Base-by-base conservation (phyloP, 2,888 invertebrate genomes). In the Azorinus chamasolen region DNA sequence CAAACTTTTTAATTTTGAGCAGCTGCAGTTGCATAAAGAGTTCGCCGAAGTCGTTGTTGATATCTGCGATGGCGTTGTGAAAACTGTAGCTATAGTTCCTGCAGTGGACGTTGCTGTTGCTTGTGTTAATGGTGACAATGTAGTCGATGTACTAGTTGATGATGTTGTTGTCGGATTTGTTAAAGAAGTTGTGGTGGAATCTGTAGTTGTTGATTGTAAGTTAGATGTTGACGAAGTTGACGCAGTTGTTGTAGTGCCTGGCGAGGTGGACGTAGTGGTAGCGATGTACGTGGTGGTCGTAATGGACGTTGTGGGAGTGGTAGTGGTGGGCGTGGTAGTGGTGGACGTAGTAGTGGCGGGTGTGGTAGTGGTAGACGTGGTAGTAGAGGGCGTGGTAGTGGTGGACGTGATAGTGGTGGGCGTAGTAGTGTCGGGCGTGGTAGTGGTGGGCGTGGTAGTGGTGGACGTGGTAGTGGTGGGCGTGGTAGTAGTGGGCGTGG, bases 141-240 rank as follows among this genome's bases (percentile, higher is more conserved):
- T 64, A 37, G 64, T 64, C 16, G 64, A 54, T 37, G 64, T 64
- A 54, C 39, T 64, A 32, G 64, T 22, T 22, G 64, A 54, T 37
- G 64, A 37, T 10, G 64, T 39, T 57, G 65, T 65, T 43, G 57
- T 57, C 43, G 65, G n/a, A 58, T 55, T 45, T 57, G 65, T 58
- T 3, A 43, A 41, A 58, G 58, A 18, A 58, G 45, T 43, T 6
- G 58, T 43, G 18, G 45, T n/a, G 53, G 68, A 57, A 55, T 41
- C 41, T 43, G 58, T 41, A 10, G 58, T 58, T 39, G 58, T 43
- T 8, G 58, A 6, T n/a, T 41, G 39, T 20, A 43, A 25, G 39
- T 20, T 58, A 24, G 41, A 12, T 6, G 43, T 43, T 20, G 58
- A 43, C 45, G 65, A 45, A 58, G 65, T 65, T 24, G 65, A 45